phyloP scores from a whole-genome alignment of 2,888 invertebrate species.

The Alcis repandata region DNA sequence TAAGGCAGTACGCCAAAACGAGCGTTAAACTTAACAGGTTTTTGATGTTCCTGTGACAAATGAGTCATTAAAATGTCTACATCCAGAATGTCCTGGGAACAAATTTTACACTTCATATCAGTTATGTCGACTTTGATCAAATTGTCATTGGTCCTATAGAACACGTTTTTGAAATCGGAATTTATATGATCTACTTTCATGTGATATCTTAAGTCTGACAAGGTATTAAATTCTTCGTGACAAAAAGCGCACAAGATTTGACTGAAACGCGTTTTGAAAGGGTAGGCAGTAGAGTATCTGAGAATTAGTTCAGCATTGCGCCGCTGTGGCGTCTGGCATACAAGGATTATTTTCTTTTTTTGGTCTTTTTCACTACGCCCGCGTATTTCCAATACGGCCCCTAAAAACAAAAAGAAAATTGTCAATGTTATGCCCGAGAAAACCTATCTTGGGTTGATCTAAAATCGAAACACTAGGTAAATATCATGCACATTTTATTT shows the following conservation, averaged over 20 bases:
- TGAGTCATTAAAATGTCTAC: conserved; percentile 75
- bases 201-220: conserved; percentile 70
- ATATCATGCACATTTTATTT: conserved; percentile 47
- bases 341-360: conserved; percentile 80
- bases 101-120: conserved; percentile 75
- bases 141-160: conserved; percentile 79
- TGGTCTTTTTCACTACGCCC: conserved; percentile 72
- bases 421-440: conserved; percentile 70
- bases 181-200: conserved; percentile 71
- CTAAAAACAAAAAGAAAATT: conserved; percentile 83
- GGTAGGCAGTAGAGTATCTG: conserved; percentile 75
- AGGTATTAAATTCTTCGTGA: conserved; percentile 70
- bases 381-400: conserved; percentile 78
- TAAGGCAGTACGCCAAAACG: conserved; percentile 78
- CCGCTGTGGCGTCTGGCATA: conserved; percentile 79
- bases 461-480: conserved; percentile 40
- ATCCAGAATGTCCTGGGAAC: conserved; percentile 66
- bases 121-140: conserved; percentile 80
- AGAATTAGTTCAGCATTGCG: conserved; percentile 79
- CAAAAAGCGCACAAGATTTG: conserved; percentile 80
- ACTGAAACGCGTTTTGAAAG: conserved; percentile 79
- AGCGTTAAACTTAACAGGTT: conserved; percentile 75
- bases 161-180: conserved; percentile 75
- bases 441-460: conserved; percentile 38
- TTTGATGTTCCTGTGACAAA: conserved; percentile 70